Evolutionary conservation across 2,797 vertebrate species (phyloP).

Genomic region (Gymnothorax reevesii): DNA sequence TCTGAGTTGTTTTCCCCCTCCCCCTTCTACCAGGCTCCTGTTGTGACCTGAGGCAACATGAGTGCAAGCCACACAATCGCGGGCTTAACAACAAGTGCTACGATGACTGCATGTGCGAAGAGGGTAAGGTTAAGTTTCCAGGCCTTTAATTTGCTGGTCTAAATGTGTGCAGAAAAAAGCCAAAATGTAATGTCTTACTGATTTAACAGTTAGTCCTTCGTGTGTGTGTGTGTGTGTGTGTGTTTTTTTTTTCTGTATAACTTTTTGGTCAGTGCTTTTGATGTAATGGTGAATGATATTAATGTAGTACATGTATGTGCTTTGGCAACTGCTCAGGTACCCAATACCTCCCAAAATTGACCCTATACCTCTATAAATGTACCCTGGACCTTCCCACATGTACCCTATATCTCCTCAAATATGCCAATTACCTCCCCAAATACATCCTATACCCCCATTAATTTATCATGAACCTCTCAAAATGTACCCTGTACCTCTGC

Average conservation of each 20-base stretch:
- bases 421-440: neutral
- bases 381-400: neutral
- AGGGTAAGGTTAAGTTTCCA: conserved; percentile 64
- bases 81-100: conserved; percentile 84
- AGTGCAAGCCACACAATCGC: conserved; percentile 77
- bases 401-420: neutral
- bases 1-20: too few relatives aligned
- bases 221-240: neutral
- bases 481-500: too few relatives aligned
- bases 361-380: too few relatives aligned
- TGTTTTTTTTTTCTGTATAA: neutral
- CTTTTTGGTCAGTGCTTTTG: neutral
- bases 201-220: neutral
- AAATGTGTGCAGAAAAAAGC: neutral
- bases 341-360: too few relatives aligned
- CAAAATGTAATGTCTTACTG: neutral
- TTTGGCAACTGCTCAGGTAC: too few relatives aligned
- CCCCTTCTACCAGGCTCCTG: conserved; percentile 67
- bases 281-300: neutral
- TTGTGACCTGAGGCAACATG: conserved; percentile 75
- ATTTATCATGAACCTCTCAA: too few relatives aligned
- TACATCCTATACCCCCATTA: neutral
- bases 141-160: neutral
- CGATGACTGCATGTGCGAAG: conserved; percentile 79
- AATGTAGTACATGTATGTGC: too few relatives aligned